These are phyloP conservation scores for Choristoneura fumiferana DNA, from an alignment of 1,140 invertebrate species.

Conservation along the genomic window DNA sequence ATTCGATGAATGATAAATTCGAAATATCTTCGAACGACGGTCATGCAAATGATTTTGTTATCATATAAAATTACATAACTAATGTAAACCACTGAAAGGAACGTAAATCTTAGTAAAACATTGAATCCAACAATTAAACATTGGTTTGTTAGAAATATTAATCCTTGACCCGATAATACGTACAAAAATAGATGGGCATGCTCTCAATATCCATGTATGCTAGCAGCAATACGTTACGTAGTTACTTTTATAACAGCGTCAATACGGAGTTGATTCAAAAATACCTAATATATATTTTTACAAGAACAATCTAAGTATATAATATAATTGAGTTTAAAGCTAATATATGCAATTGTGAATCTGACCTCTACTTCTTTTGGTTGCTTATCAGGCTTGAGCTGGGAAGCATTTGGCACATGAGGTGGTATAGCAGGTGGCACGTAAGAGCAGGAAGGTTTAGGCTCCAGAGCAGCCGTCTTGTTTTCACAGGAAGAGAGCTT, in stretches of 20 bases:
- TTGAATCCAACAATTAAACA: background rate
- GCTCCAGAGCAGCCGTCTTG: conserved; percentile 35
- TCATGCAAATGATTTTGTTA: conserved; percentile 4
- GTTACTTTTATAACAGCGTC: conserved; percentile 38
- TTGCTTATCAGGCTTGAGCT: conserved; percentile 58
- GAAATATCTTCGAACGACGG: background rate
- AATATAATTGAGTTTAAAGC: background rate
- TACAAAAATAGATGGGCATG: conserved; percentile 67
- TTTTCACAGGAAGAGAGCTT: conserved; percentile 28
- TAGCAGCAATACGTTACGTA: conserved; percentile 46
- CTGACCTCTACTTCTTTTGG: conserved; percentile 74
- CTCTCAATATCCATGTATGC: conserved; percentile 46
- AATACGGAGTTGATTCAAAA: conserved; percentile 25
- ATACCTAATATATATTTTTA: background rate
- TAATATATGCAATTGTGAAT: conserved; percentile 28
- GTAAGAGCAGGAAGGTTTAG: conserved; percentile 62
- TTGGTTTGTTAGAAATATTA: conserved; percentile 12
- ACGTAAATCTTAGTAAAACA: conserved; percentile 2
- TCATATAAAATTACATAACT: conserved; percentile 5
- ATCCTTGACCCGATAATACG: conserved; percentile 72
- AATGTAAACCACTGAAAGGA: background rate
- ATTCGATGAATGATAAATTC: background rate
- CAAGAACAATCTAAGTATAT: background rate
- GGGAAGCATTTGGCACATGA: conserved; percentile 25
- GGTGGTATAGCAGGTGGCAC: conserved; percentile 32